Evolutionary conservation across 2,113 vertebrate species (phyloP).

Genomic region (Carettochelys insculpta): DNA sequence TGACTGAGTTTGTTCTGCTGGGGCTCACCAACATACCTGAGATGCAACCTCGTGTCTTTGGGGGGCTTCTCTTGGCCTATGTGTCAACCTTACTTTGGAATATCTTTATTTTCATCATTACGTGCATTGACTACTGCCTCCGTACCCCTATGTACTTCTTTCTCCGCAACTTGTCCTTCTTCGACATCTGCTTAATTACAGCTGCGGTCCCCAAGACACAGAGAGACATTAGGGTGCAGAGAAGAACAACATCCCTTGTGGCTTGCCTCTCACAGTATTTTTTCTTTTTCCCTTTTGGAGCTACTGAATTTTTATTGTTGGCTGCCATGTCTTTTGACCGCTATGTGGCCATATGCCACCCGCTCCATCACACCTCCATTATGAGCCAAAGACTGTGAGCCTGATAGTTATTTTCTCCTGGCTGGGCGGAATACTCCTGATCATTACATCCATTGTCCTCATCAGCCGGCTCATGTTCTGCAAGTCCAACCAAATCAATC

Average conservation of each 20-base stretch:
- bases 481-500: background rate
- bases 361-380: slow-evolving; percentile 26
- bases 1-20: slow-evolving; percentile 30
- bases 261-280: slow-evolving; percentile 48
- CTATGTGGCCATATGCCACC: slow-evolving; percentile 40
- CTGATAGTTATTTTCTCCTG: slow-evolving; percentile 31
- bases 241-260: slow-evolving; percentile 38
- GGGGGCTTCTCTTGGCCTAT: slow-evolving; percentile 39
- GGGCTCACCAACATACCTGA: slow-evolving; percentile 39
- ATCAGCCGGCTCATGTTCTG: background rate
- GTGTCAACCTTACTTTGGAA: background rate
- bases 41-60: slow-evolving; percentile 6
- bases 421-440: slow-evolving; percentile 23
- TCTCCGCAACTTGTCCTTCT: no score
- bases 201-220: slow-evolving; percentile 1
- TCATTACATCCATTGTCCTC: slow-evolving; percentile 8
- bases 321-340: slow-evolving; percentile 40
- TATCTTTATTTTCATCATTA: no score
- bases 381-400: slow-evolving; percentile 37
- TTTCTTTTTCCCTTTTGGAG: slow-evolving; percentile 32
- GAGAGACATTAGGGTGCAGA: slow-evolving; percentile 20
- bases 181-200: background rate
- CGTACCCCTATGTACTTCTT: no score
- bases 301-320: slow-evolving; percentile 52
- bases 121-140: no score